Conservation (phyloP, 2,797 vertebrate genomes). For the Darevskia nairensis region DNA sequence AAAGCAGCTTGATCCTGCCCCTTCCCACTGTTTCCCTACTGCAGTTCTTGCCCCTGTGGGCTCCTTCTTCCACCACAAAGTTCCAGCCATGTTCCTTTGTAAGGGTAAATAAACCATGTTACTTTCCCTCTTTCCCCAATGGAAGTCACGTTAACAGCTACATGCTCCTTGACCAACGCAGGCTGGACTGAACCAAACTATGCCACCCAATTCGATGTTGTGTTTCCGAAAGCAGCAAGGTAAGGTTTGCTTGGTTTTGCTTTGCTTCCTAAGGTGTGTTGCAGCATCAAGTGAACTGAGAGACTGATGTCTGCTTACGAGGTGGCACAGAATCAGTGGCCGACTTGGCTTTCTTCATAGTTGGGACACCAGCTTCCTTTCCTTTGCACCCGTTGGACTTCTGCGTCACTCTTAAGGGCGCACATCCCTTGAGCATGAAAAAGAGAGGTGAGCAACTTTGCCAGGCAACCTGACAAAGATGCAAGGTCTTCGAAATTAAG, state of each 20-base stretch:
- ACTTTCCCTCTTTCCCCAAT: not conserved
- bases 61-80: not conserved
- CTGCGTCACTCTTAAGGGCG: not conserved
- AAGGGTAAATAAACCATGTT: not conserved
- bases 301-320: not conserved
- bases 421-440: not conserved
- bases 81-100: not conserved
- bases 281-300: not conserved
- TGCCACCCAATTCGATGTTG: not conserved
- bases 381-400: not conserved
- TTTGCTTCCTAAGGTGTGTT: not conserved
- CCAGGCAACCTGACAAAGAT: too few relatives aligned
- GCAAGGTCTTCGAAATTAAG: too few relatives aligned
- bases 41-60: not conserved
- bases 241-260: too few relatives aligned
- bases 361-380: not conserved
- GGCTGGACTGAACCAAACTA: not conserved
- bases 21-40: not conserved
- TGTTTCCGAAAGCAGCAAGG: not conserved
- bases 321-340: not conserved
- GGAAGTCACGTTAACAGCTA: not conserved
- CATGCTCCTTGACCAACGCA: not conserved
- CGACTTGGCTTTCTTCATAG: not conserved
- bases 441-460: not conserved
- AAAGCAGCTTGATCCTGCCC: not conserved